Conservation (phyloP, 2,888 invertebrate species). For the Limnephilus lunatus region DNA sequence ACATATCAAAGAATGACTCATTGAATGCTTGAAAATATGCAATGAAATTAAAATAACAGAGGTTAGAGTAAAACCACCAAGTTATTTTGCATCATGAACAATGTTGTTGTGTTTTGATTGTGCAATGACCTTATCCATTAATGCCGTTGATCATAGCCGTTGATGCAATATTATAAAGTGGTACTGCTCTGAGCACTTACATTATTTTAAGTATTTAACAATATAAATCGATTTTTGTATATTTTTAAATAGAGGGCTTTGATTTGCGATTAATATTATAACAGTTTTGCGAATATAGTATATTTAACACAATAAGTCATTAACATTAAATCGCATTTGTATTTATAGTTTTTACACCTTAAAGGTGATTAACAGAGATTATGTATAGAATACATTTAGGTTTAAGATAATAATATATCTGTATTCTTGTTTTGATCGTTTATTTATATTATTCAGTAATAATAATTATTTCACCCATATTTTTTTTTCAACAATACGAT, state of each 20-base stretch:
- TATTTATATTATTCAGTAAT: slow-evolving; percentile 21
- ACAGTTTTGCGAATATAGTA: slow-evolving; percentile 52
- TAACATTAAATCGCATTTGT: slow-evolving; percentile 65
- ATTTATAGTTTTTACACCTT: slow-evolving; percentile 62
- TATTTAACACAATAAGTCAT: slow-evolving; percentile 65
- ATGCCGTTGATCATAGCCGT: no score
- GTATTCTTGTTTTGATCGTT: slow-evolving; percentile 25
- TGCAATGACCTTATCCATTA: background rate
- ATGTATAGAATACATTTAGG: slow-evolving; percentile 56
- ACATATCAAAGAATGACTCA: background rate
- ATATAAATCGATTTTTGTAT: slow-evolving; percentile 43
- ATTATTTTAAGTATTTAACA: background rate
- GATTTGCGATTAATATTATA: slow-evolving; percentile 41
- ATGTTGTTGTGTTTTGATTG: background rate
- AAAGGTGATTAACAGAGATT: slow-evolving; percentile 62
- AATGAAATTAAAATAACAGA: background rate
- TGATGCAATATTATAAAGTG: background rate
- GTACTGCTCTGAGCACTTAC: background rate
- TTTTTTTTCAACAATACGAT: background rate
- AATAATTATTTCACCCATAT: background rate
- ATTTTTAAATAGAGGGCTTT: slow-evolving; percentile 47
- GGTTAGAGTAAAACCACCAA: background rate
- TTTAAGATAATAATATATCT: slow-evolving; percentile 51
- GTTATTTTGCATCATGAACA: background rate
- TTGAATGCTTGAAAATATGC: background rate